Percentiles rank a stretch among this genome's conserved stretches.
Evolutionary conservation across 2,888 invertebrate species (phyloP).

Genomic region (Drosophila meridionalis): DNA sequence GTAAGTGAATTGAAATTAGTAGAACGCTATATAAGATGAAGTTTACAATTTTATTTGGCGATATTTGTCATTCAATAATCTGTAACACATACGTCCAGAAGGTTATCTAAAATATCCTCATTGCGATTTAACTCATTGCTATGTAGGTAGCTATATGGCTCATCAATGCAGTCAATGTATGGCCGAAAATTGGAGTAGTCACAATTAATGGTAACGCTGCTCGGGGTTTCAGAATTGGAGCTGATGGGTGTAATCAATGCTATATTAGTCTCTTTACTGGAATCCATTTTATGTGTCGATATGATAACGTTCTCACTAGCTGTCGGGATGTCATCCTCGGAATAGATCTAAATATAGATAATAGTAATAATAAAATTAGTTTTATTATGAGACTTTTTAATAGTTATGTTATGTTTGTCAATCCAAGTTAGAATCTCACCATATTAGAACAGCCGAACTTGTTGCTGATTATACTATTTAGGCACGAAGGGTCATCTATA

Average conservation of each 20-base stretch:
- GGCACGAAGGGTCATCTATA: slow-evolving; percentile 34
- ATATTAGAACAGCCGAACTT: slow-evolving; percentile 54
- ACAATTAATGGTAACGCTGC: slow-evolving; percentile 35
- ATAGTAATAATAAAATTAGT: background rate
- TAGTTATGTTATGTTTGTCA: background rate
- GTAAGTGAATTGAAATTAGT: background rate
- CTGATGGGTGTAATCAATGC: slow-evolving; percentile 23
- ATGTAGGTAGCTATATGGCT: slow-evolving; percentile 79
- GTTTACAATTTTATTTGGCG: slow-evolving; percentile 21
- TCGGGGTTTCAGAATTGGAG: slow-evolving; percentile 31
- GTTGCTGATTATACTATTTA: slow-evolving; percentile 45
- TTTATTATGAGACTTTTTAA: background rate
- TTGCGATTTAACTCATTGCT: slow-evolving; percentile 73
- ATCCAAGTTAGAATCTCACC: slow-evolving; percentile 45
- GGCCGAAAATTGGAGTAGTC: slow-evolving; percentile 73
- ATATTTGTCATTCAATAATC: slow-evolving; percentile 68
- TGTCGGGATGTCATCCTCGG: slow-evolving; percentile 66
- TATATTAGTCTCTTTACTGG: slow-evolving; percentile 34
- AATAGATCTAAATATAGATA: slow-evolving; percentile 54
- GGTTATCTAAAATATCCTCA: slow-evolving; percentile 81
- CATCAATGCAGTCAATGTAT: slow-evolving; percentile 79
- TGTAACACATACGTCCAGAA: slow-evolving; percentile 80
- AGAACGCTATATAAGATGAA: background rate
- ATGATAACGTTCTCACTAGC: slow-evolving; percentile 67
- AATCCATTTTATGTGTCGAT: slow-evolving; percentile 60